These are phyloP conservation scores for Malurus splendens DNA, from an alignment of 2,797 vertebrate species.

Conservation along the genomic window DNA sequence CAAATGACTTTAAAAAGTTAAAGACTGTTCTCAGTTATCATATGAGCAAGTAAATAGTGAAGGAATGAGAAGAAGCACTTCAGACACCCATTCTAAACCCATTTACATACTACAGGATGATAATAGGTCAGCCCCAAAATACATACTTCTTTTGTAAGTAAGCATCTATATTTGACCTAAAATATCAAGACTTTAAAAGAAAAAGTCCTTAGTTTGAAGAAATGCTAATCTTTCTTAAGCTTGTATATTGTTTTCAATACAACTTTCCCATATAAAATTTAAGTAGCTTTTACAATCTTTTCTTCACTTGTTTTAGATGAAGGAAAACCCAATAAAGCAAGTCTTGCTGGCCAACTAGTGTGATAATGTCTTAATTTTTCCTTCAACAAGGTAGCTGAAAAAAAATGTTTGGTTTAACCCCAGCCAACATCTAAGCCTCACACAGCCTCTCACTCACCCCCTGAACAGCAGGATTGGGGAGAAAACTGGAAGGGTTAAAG, in stretches of 20 bases:
- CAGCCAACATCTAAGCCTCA: neutral
- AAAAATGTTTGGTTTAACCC: neutral
- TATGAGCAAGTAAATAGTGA: neutral
- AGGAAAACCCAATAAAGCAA: neutral
- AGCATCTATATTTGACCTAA: neutral
- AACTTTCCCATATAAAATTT: neutral
- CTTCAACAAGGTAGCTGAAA: neutral
- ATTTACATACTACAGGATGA: neutral
- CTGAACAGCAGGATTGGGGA: rapidly evolving
- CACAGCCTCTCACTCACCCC: neutral
- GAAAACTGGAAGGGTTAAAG: neutral
- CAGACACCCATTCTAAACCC: neutral
- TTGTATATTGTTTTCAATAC: neutral
- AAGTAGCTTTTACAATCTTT: neutral
- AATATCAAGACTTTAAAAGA: neutral
- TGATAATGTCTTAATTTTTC: neutral
- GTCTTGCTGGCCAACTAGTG: neutral
- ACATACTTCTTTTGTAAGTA: neutral
- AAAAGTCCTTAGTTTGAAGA: neutral
- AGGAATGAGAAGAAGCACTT: neutral
- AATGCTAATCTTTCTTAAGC: neutral
- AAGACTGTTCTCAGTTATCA: rapidly evolving
- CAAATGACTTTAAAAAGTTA: neutral
- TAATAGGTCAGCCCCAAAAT: neutral
- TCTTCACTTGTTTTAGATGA: neutral